Evolutionary conservation across 2,797 vertebrate species (phyloP), one percentile per base, ranked within the genome.

Genomic region (Neosalanx taihuensis): DNA sequence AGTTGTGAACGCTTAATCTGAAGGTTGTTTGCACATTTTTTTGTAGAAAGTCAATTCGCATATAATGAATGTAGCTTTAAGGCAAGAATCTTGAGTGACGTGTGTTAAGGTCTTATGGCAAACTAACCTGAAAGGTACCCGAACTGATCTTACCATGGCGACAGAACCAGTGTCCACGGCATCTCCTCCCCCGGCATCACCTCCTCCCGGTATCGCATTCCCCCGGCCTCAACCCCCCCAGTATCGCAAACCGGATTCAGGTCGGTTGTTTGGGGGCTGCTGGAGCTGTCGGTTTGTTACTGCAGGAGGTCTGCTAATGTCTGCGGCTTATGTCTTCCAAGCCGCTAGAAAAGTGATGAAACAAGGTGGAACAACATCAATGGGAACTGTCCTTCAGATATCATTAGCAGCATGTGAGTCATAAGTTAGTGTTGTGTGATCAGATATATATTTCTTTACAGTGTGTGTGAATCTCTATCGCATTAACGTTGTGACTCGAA

Each of bases 211-310:
- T 26, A 26, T 26, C 23, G 23, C 23, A 1, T 26, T 26, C 23
- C 37, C 30, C 46, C 35, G 17, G 12, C 69, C n/a, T 53, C 46
- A 23, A 3, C 59, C 2, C 31, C 51, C 29, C 41, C 12, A 13
- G 59, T 53, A 23, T 13, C 56, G n/a, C 26, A 58, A 18, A 26
- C 26, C 63, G 26, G 26, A 59, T 10, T 51, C 70, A 26, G 26
- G 13, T 51, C 66, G 75, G 63, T 2, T 37, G 20, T 73, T 88
- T 0, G 79, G 73, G 41, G 72, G 6, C 76, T 93, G 92, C 78
- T 91, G 84, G 88, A 83, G 91, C 81, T 93, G 92, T 18, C 83
- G 90, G 10, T 0, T 89, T 1, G 1, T 92, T 23, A 87, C 86
- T n/a, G 92, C 91, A 0, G 77, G 90, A 0, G 92, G 87, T 2